These are phyloP conservation scores for Lontra canadensis DNA, from an alignment of 2,113 vertebrate species.

Conservation along the genomic window DNA sequence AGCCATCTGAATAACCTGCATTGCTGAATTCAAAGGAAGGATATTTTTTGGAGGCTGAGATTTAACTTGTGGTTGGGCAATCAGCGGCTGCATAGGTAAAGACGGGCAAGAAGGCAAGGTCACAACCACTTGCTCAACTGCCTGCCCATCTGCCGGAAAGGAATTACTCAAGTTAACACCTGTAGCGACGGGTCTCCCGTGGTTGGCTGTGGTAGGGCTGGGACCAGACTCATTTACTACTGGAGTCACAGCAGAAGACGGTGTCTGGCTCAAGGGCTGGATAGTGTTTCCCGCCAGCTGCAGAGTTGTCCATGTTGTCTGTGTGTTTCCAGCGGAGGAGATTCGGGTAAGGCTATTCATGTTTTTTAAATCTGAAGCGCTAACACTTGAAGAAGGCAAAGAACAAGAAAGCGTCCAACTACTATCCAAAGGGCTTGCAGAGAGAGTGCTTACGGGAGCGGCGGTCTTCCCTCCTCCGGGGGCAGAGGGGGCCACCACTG, in stretches of 20 bases:
- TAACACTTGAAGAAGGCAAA: constrained; percentile 83
- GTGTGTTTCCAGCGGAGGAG: constrained; percentile 91
- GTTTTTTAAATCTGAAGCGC: constrained; percentile 84
- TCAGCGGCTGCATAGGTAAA: constrained; percentile 87
- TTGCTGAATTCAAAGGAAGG: constrained; percentile 93
- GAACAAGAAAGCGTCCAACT: constrained; percentile 84
- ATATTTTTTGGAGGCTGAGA: constrained; percentile 85
- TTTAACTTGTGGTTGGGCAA: constrained; percentile 87
- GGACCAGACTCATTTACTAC: constrained; percentile 79
- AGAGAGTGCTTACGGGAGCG: constrained; percentile 75
- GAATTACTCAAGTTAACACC: constrained; percentile 79
- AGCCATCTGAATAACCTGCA: constrained; percentile 97
- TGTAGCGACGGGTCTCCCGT: constrained; percentile 74
- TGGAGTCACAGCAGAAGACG: constrained; percentile 82
- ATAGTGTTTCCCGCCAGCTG: constrained; percentile 96
- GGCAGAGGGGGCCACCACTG: neutral
- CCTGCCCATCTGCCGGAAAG: constrained; percentile 82
- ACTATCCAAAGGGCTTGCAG: constrained; percentile 79
- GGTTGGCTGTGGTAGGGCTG: constrained; percentile 61
- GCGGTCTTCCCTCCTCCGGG: constrained; percentile 77
- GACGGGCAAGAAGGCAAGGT: constrained; percentile 88
- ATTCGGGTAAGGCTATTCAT: constrained; percentile 85
- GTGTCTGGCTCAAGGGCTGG: constrained; percentile 93
- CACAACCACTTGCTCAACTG: constrained; percentile 85
- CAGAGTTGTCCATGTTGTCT: constrained; percentile 98